phyloP scores from a whole-genome alignment of 1,140 invertebrate genomes.

The Harlomillsia oculata region DNA sequence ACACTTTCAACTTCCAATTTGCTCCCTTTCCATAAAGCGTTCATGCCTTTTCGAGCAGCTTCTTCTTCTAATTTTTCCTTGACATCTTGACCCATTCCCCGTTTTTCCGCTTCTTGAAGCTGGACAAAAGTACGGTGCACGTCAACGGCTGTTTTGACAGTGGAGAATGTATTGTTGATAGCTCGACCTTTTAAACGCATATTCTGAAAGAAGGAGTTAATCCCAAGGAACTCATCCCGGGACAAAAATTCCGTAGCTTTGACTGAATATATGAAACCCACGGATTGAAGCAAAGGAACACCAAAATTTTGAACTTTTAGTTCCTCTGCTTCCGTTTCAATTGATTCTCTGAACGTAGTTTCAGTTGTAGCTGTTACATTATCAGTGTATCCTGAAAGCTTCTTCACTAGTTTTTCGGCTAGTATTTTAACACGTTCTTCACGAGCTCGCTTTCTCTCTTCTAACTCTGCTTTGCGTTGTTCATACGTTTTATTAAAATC shows the following conservation, averaged over 20 bases:
- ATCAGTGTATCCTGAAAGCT: constrained; percentile 23
- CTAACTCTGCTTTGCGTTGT: constrained; percentile 27
- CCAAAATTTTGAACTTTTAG: constrained; percentile 35
- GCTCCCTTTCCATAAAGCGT: constrained; percentile 34
- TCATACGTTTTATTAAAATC: constrained; percentile 28
- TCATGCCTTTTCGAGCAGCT: constrained; percentile 29
- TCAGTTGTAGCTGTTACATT: not conserved
- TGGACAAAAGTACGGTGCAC: constrained; percentile 33
- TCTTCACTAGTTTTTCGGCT: constrained; percentile 30
- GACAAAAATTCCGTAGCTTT: constrained; percentile 33
- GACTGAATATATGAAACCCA: constrained; percentile 32
- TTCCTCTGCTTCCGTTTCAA: constrained; percentile 30
- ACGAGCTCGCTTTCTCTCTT: constrained; percentile 26
- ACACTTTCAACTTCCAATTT: constrained; percentile 35
- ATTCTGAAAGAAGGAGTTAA: constrained; percentile 31
- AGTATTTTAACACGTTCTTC: constrained; percentile 30
- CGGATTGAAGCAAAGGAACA: constrained; percentile 32
- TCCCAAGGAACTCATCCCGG: constrained; percentile 32
- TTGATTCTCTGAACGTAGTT: constrained; percentile 19
- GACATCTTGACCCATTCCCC: constrained; percentile 23
- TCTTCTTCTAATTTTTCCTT: constrained; percentile 30
- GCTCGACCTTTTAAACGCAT: constrained; percentile 33
- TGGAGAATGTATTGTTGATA: constrained; percentile 27
- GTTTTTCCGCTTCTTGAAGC: constrained; percentile 33
- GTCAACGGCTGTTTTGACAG: constrained; percentile 34